These are phyloP conservation scores for Lysandra coridon DNA, from an alignment of 2,888 invertebrate species.

Conservation along the genomic window DNA sequence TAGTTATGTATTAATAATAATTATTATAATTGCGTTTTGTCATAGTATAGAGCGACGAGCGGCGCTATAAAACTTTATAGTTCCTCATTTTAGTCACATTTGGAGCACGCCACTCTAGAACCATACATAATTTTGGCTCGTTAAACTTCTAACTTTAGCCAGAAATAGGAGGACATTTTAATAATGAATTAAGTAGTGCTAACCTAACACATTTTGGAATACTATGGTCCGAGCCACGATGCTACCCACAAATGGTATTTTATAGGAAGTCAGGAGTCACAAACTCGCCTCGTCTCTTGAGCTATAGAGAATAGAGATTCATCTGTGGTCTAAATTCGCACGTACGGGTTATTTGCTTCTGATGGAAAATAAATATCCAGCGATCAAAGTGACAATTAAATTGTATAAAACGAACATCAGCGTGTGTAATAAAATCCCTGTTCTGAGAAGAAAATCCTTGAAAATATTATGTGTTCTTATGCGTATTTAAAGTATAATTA, in stretches of 20 bases:
- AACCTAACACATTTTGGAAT: neutral
- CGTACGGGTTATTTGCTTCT: too few species aligned
- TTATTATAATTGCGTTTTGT: neutral
- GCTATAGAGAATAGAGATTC: too few species aligned
- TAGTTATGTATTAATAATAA: neutral
- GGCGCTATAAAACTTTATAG: neutral
- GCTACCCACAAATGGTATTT: neutral
- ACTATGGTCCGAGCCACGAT: neutral
- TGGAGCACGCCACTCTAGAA: neutral
- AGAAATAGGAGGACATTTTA: constrained; percentile 12
- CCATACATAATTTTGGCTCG: constrained; percentile 20
- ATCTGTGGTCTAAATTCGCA: too few species aligned
- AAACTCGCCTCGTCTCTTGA: neutral
- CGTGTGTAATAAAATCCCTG: too few species aligned
- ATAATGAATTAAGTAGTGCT: neutral
- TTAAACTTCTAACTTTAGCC: neutral
- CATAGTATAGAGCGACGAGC: neutral
- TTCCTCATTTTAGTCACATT: neutral
- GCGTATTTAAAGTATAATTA: too few species aligned
- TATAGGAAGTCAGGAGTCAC: neutral
- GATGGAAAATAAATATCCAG: too few species aligned
- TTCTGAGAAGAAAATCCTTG: too few species aligned
- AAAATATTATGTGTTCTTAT: too few species aligned
- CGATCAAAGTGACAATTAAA: too few species aligned
- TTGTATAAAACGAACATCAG: too few species aligned